Conservation (phyloP, 1,140 invertebrate species). For the Brachionus angularis region DNA sequence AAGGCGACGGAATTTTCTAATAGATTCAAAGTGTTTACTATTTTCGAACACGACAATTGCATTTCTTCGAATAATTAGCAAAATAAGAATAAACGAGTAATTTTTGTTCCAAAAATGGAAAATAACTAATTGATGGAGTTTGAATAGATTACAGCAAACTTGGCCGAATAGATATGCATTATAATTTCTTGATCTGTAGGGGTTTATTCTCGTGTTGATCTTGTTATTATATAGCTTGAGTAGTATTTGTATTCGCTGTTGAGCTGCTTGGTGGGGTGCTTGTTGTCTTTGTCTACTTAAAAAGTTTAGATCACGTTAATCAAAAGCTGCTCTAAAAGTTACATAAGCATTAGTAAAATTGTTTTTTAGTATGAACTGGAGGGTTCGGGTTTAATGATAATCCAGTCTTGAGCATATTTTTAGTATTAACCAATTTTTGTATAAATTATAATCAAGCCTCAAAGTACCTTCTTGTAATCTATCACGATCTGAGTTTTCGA, state of each 20-base stretch:
- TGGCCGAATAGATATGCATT: constrained; percentile 67
- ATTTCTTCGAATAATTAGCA: constrained; percentile 64
- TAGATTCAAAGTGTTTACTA: constrained; percentile 57
- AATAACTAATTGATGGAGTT: background rate
- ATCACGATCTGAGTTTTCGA: background rate
- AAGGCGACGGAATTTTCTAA: constrained; percentile 63
- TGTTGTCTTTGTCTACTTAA: background rate
- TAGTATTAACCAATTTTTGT: constrained; percentile 82
- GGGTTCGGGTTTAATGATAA: constrained; percentile 65
- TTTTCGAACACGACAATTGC: constrained; percentile 66
- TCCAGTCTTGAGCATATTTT: constrained; percentile 74
- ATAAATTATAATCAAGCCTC: constrained; percentile 79
- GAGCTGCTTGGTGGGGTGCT: background rate
- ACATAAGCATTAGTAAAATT: background rate
- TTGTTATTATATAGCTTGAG: too few species aligned
- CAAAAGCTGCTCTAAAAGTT: background rate
- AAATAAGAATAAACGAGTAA: constrained; percentile 14
- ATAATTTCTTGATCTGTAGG: constrained; percentile 22
- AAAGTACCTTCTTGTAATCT: constrained; percentile 26
- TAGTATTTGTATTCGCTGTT: background rate
- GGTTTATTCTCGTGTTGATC: background rate
- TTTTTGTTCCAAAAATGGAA: constrained; percentile 19
- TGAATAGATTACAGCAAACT: constrained; percentile 65
- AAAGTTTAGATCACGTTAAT: background rate
- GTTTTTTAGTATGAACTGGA: background rate